These are phyloP conservation scores for Taphrorychus bicolor DNA, from an alignment of 2,888 invertebrate genomes.

Conservation along the genomic window DNA sequence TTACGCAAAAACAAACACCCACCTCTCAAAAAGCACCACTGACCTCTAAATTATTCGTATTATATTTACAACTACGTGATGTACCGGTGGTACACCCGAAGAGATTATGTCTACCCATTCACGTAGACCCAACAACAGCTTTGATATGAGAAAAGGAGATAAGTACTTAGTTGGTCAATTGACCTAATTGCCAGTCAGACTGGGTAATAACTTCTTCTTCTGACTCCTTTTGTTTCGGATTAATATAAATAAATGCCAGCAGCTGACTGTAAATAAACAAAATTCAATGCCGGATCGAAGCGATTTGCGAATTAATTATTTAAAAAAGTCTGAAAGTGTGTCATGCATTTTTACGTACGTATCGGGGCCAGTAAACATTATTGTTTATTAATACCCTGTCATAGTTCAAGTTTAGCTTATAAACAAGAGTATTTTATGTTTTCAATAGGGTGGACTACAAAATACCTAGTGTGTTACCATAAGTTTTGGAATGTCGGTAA, in stretches of 20 bases:
- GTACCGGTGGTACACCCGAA: background rate
- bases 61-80: background rate
- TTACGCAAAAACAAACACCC: background rate
- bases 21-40: no score
- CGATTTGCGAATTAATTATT: background rate
- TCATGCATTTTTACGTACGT: background rate
- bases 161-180: constrained; percentile 1
- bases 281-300: background rate
- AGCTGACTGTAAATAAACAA: background rate
- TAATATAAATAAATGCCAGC: no score
- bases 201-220: background rate
- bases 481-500: no score
- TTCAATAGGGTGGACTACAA: background rate
- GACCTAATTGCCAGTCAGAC: background rate
- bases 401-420: background rate
- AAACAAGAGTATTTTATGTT: background rate
- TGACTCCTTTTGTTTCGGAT: no score
- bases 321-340: background rate
- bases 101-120: background rate
- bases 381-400: background rate
- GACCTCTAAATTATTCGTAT: constrained; percentile 1
- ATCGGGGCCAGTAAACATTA: background rate
- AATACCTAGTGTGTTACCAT: no score
- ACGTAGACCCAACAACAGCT: background rate
- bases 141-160: background rate